Evolutionary conservation across 2,888 invertebrate species (phyloP).

Genomic region (Phania funesta): DNA sequence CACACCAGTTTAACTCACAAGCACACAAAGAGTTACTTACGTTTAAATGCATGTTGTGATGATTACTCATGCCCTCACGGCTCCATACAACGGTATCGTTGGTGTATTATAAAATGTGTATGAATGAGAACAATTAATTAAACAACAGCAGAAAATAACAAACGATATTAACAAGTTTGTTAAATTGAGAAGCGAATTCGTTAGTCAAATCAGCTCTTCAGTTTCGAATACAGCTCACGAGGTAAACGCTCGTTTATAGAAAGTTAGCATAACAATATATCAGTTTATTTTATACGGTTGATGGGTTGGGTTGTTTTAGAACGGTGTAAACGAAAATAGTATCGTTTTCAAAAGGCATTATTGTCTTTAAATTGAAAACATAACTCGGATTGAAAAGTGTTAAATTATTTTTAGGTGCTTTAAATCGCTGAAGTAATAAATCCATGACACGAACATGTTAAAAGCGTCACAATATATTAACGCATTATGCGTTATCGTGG

Average conservation of each 20-base stretch:
- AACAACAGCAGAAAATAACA: slow-evolving; percentile 12
- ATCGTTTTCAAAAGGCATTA: neutral
- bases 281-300: slow-evolving; percentile 40
- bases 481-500: slow-evolving; percentile 14
- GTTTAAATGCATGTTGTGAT: neutral
- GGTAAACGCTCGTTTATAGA: slow-evolving; percentile 8
- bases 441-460: slow-evolving; percentile 36
- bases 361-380: neutral
- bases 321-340: neutral
- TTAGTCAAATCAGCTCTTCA: slow-evolving; percentile 24
- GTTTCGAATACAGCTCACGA: neutral
- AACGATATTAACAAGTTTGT: slow-evolving; percentile 47
- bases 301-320: slow-evolving; percentile 49
- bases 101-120: slow-evolving; percentile 34
- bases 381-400: neutral
- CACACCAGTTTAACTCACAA: slow-evolving; percentile 53
- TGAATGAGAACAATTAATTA: slow-evolving; percentile 38
- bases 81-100: slow-evolving; percentile 36
- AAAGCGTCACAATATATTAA: neutral
- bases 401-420: too few species aligned
- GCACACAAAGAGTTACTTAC: neutral
- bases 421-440: neutral
- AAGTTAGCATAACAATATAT: slow-evolving; percentile 31
- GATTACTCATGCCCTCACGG: slow-evolving; percentile 51
- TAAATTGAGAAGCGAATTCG: slow-evolving; percentile 26